A percentile compares a stretch with the other conserved stretches of the same genome.
These are phyloP conservation scores for Drosophila lacertosa DNA, from an alignment of 1,140 invertebrate species.

Conservation along the genomic window DNA sequence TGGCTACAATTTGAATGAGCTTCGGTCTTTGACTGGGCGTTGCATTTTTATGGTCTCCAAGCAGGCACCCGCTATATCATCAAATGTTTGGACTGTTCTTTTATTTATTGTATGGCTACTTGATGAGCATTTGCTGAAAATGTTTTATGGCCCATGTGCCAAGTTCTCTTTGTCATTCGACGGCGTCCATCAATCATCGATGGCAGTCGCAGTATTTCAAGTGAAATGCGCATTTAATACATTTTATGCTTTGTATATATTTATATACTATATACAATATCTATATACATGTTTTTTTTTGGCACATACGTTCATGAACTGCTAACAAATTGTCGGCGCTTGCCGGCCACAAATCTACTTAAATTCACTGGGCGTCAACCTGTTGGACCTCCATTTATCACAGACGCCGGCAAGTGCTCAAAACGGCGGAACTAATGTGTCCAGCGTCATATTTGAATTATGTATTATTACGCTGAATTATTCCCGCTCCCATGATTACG, in stretches of 20 bases:
- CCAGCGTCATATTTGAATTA: slow-evolving; percentile 70
- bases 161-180: slow-evolving; percentile 36
- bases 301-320: slow-evolving; percentile 58
- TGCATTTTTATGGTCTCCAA: slow-evolving; percentile 56
- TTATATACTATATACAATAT: slow-evolving; percentile 7
- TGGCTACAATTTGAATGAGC: slow-evolving; percentile 70
- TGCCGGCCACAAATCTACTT: slow-evolving; percentile 48
- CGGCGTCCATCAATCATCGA: slow-evolving; percentile 45
- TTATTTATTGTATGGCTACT: slow-evolving; percentile 77
- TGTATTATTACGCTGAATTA: slow-evolving; percentile 61
- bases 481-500: slow-evolving; percentile 15
- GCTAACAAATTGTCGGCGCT: slow-evolving; percentile 39
- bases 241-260: slow-evolving; percentile 7
- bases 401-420: slow-evolving; percentile 48
- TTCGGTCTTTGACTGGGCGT: slow-evolving; percentile 46
- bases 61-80: neutral
- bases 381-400: slow-evolving; percentile 67
- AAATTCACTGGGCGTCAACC: slow-evolving; percentile 50
- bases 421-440: slow-evolving; percentile 78
- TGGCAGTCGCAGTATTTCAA: slow-evolving; percentile 26
- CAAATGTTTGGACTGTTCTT: slow-evolving; percentile 52
- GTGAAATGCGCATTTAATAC: slow-evolving; percentile 61
- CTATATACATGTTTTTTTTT: slow-evolving; percentile 13
- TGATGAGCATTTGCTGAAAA: slow-evolving; percentile 71
- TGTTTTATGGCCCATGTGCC: slow-evolving; percentile 65